A percentile compares a stretch with the other conserved stretches of the same genome.
Conservation (phyloP, 92 coral and sea anemone species). For the Zoanthus gigantus region DNA sequence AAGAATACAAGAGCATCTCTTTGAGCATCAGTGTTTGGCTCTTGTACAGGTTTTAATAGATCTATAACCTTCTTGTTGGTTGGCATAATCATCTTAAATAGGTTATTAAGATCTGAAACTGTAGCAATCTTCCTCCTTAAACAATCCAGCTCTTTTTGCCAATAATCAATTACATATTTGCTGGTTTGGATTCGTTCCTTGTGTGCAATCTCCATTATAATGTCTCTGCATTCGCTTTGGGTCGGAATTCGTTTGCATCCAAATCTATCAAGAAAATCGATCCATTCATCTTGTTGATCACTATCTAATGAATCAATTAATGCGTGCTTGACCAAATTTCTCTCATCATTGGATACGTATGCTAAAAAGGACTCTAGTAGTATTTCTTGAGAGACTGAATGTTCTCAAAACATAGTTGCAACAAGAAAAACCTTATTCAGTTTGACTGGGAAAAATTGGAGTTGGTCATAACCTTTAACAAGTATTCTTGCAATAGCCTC, state of each 20-base stretch:
- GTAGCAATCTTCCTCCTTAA: conserved; percentile 32
- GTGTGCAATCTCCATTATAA: conserved; percentile 36
- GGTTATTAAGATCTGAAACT: conserved; percentile 28
- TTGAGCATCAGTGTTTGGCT: conserved; percentile 44
- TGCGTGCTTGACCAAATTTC: too few species aligned
- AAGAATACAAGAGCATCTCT: conserved; percentile 62
- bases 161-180: conserved; percentile 33
- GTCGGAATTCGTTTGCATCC: not conserved
- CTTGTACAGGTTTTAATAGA: conserved; percentile 26
- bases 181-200: conserved; percentile 39
- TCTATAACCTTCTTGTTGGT: conserved; percentile 38
- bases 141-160: conserved; percentile 24
- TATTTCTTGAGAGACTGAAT: not conserved
- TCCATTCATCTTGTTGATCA: conserved; percentile 10
- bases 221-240: conserved; percentile 3
- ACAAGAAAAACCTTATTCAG: conserved; percentile 52
- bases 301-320: too few species aligned
- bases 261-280: conserved; percentile 27
- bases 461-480: conserved; percentile 68
- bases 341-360: too few species aligned
- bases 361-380: too few species aligned
- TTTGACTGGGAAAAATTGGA: conserved; percentile 63
- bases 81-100: conserved; percentile 35
- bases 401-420: conserved; percentile 49
- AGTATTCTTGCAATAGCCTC: conserved; percentile 69